These are phyloP conservation scores for Hormaphis cornu DNA, from an alignment of 1,140 invertebrate species.

Conservation along the genomic window DNA sequence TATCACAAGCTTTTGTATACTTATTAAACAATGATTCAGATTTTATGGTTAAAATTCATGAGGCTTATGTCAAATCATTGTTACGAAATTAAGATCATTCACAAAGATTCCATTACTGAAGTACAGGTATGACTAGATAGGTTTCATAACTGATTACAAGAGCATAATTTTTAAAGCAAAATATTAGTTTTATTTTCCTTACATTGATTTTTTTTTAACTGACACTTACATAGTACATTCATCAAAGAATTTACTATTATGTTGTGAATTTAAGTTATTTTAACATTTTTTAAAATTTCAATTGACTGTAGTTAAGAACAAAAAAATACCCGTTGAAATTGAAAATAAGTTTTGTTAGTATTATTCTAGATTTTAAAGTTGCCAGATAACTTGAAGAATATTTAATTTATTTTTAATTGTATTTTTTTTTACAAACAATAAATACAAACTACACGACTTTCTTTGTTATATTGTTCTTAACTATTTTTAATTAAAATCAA, in stretches of 20 bases:
- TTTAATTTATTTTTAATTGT: no score
- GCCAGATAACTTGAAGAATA: no score
- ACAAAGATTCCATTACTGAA: conserved; percentile 21
- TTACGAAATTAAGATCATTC: conserved; percentile 18
- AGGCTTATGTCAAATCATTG: conserved; percentile 75
- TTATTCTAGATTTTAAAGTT: background rate
- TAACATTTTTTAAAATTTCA: background rate
- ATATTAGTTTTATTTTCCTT: background rate
- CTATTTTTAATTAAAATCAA: background rate
- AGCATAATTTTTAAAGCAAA: background rate
- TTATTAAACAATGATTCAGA: conserved; percentile 76
- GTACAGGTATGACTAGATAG: background rate
- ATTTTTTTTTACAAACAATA: background rate
- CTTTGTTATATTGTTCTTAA: background rate
- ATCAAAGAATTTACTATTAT: background rate
- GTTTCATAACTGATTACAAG: background rate
- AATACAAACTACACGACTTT: background rate
- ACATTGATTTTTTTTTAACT: background rate
- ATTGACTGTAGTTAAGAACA: background rate
- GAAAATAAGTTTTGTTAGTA: background rate
- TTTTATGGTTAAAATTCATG: conserved; percentile 77
- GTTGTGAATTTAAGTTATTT: background rate
- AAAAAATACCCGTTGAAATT: background rate
- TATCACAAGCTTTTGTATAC: conserved; percentile 78
- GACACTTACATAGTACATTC: background rate